These are phyloP conservation scores for Cliona cf. orientalis DNA, from an alignment of 37 sponge, comb jelly and placozoan species.

Conservation along the genomic window DNA sequence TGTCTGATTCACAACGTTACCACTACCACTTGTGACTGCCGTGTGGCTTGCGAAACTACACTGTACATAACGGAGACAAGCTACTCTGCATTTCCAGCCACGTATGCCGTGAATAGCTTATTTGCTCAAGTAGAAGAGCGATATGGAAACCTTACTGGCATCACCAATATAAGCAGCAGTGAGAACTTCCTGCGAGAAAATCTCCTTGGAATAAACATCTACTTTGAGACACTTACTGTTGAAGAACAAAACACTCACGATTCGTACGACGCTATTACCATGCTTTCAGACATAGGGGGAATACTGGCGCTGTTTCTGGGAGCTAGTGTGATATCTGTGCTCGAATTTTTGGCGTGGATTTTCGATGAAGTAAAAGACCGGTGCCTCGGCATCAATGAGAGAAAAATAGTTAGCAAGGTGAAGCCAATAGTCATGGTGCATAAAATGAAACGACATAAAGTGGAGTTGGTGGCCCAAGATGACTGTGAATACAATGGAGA, in stretches of 20 bases:
- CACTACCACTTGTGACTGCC: not conserved
- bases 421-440: no score
- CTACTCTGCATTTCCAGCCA: conserved; percentile 17
- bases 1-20: not conserved
- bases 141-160: no score
- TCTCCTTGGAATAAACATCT: not conserved
- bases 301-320: conserved; percentile 59
- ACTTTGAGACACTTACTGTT: conserved; percentile 7
- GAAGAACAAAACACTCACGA: not conserved
- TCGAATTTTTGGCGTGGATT: conserved; percentile 17
- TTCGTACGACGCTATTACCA: conserved; percentile 27
- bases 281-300: conserved; percentile 58
- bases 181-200: not conserved
- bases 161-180: no score
- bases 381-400: not conserved
- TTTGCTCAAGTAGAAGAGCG: not conserved
- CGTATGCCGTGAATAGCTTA: not conserved
- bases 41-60: not conserved
- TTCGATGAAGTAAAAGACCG: conserved; percentile 26
- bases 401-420: no score
- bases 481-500: no score
- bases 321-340: conserved; percentile 53
- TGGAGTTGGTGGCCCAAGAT: no score
- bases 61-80: not conserved
- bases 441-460: no score